Evolutionary conservation across 2,888 invertebrate genomes (phyloP), one percentile per base, ranked within the genome.

Genomic region (Epirrhoe alternata): DNA sequence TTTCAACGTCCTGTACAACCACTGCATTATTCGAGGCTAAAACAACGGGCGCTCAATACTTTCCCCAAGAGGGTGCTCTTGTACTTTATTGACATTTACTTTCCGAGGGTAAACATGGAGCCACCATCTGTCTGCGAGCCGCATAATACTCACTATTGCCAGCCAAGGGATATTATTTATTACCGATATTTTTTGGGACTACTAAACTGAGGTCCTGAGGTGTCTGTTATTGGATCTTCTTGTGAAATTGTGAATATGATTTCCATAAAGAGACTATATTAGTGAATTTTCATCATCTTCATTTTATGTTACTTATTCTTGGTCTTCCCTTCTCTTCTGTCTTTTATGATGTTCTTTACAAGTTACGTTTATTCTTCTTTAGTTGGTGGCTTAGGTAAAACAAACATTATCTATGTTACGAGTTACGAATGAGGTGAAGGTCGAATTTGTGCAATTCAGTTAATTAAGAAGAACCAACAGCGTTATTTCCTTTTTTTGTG

Each of bases 41-140:
- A 85, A 88, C 86, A 88, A 86, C 81, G 81, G 78, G 70, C 74
- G 75, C 77, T 79, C 82, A 77, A 81, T 80, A 80, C 86, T 87
- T 85, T 83, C 83, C 83, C 86, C 84, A 73, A 75, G 82, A 85
- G 87, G 83, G 82, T 76, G 79, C 81, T 83, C 87, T 88, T 86
- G 86, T 87, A 87, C 84, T 88, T 88, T 92, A 90, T 92, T 92
- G 92, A 92, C 92, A 91, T 92, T 92, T 90, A 92, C 92, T 92
- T 90, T 87, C 84, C 77, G 81, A 83, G 87, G 82, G 88, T 86
- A 92, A 92, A 92, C 91, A 90, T 73, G 76, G 80, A 79, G 83
- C 83, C 86, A 84, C 83, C 80, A 80, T 82, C 81, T 86, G 86
- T 78, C 85, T 83, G 77, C 83, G 78, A 75, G 60, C 74, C 81